Evolutionary conservation across 2,113 vertebrate genomes (phyloP), one percentile per base, ranked within the genome.

Genomic region (Brienomyrus brachyistius): DNA sequence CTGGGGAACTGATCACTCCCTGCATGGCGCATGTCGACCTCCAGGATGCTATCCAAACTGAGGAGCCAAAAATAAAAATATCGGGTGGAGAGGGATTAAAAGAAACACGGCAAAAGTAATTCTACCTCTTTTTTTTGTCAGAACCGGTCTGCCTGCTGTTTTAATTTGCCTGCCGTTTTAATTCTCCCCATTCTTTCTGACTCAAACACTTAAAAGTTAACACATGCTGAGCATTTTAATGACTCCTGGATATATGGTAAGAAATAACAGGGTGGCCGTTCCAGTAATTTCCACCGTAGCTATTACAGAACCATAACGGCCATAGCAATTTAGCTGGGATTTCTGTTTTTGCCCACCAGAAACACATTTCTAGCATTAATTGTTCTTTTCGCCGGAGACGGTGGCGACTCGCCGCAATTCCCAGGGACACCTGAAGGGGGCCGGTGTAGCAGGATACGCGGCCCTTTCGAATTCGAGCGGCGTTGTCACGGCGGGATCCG

Each of bases 141-240:
- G 82, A n/a, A 23, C 45, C 0, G 17, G 45, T 48, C 45, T 27
- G 50, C 85, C 85, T 15, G 85, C 85, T 54, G 85, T 88, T 88
- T 62, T 40, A 43, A 59, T 27, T 62, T 86, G 54, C 54, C 54
- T 43, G 52, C 35, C 27, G 21, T 88, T 56, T 45, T 45, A 62
- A 88, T 43, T 74, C 23, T 11, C 35, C 19, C 56, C 19, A 88
- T 47, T 85, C 51, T 84, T 84, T 83, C 56, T 40, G 10, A 47
- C 35, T 88, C 59, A 47, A n/a, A 70, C 62, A 74, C 21, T 84
- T 85, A 62, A 89, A 89, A 89, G 88, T 56, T 62, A 89, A 85
- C 80, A 47, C 80, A 85, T 59, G 88, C 88, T 89, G 77, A 47
- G 88, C 80, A 89, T 85, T 89, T 83, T 89, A 89, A 89, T 89